Conservation (phyloP, 2,113 vertebrate species). For the Callithrix jacchus region DNA sequence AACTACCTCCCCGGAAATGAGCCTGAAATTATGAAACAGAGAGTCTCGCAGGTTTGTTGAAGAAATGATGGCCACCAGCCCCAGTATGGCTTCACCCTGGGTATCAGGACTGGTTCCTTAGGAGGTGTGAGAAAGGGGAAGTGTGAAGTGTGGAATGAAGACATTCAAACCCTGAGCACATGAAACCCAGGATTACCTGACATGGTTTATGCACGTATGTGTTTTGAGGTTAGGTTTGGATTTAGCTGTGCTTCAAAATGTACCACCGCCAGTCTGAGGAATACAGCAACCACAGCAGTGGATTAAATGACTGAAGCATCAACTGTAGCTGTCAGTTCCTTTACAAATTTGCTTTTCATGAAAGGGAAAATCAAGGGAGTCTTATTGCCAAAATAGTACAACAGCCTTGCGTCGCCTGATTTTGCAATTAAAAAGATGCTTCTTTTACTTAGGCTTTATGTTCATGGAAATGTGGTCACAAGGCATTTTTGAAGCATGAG, state of each 20-base stretch:
- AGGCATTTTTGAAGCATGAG: constrained; percentile 72
- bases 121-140: not conserved
- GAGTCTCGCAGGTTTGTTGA: not conserved
- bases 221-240: constrained; percentile 23
- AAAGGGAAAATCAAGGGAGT: constrained; percentile 53
- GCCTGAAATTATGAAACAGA: not conserved
- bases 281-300: constrained; percentile 48
- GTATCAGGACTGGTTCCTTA: not conserved
- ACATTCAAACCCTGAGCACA: not conserved
- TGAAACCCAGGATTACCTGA: constrained; percentile 7
- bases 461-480: constrained; percentile 40
- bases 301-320: constrained; percentile 73
- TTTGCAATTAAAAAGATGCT: constrained; percentile 58
- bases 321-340: constrained; percentile 77
- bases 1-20: not conserved
- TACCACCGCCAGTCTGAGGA: constrained; percentile 42
- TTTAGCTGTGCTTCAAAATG: constrained; percentile 51
- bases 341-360: constrained; percentile 61
- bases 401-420: constrained; percentile 3
- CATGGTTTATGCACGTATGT: not conserved
- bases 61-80: constrained; percentile 48
- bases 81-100: constrained; percentile 12
- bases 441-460: constrained; percentile 50
- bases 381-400: constrained; percentile 65
- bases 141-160: constrained; percentile 1